Evolutionary conservation across 2,113 vertebrate genomes (phyloP), one percentile per base, ranked within the genome.

Genomic region (Sphaerodactylus townsendi): DNA sequence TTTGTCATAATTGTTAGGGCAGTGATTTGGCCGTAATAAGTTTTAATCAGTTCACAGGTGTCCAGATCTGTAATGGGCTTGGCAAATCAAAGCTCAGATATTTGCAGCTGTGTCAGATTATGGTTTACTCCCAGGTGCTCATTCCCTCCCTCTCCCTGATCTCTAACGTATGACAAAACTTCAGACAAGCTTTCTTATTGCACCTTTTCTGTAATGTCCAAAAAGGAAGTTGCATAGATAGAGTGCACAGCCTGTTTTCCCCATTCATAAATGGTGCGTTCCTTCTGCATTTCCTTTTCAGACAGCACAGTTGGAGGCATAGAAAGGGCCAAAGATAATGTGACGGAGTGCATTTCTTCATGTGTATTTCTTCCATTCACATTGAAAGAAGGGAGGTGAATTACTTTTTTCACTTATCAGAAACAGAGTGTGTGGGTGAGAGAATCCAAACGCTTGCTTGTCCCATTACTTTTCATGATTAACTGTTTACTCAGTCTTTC

Each of bases 11-110:
- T 64, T 10, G 53, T 72, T 62, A 59, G 30, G 53, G n/a, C 68
- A 79, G 44, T 62, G 69, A 73, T 59, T 62, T 73, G 17, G 37
- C 70, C 33, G 35, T 56, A 81, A 81, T 69, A 70, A 25, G 79
- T 69, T 80, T 81, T 81, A 56, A 46, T 73, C 69, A 73, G 72
- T 73, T 82, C 70, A 71, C 69, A 82, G 80, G 80, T 82, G 80
- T 82, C 39, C 53, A 41, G 28, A 73, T 62, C 66, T 81, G 66
- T 41, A 71, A 15, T 13, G 13, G 70, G 21, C 48, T 81, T 81
- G 79, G 69, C 69, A 73, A 82, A 82, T 73, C 69, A 73, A n/a
- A 62, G 44, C 53, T 73, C 69, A 82, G 73, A 82, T 82, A 82
- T 73, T 25, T 82, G 39, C 80, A 82, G 80, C 80, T 73, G 70